Evolutionary conservation across 2,888 invertebrate species (phyloP).

Genomic region (Diaperis boleti): DNA sequence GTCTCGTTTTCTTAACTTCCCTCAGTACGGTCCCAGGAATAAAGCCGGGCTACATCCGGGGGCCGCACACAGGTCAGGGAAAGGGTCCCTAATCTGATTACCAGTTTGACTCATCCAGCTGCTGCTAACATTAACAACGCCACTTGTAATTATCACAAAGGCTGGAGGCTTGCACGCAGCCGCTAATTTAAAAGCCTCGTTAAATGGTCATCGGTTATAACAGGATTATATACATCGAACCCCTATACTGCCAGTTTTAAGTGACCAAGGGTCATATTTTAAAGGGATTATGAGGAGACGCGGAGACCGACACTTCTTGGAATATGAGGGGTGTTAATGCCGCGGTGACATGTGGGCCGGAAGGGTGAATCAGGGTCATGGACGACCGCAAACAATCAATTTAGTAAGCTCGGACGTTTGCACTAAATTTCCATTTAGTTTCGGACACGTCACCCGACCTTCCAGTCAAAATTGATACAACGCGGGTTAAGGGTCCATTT

Average conservation of each 20-base stretch:
- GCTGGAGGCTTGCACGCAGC: conserved; percentile 25
- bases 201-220: conserved; percentile 37
- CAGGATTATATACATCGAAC: conserved; percentile 30
- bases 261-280: conserved; percentile 28
- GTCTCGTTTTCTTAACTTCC: conserved; percentile 18
- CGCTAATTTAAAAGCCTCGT: conserved; percentile 42
- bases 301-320: conserved; percentile 7
- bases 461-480: too few relatives aligned
- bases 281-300: conserved; percentile 14
- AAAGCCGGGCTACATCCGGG: conserved; percentile 23
- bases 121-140: conserved; percentile 51
- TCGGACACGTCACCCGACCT: too few relatives aligned
- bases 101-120: conserved; percentile 50
- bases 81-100: conserved; percentile 51
- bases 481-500: too few relatives aligned
- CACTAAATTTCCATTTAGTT: neutral
- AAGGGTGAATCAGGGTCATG: neutral
- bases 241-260: conserved; percentile 34
- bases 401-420: neutral
- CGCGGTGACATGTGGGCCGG: neutral
- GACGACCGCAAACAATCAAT: neutral
- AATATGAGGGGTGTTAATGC: neutral
- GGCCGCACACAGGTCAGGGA: conserved; percentile 29
- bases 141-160: conserved; percentile 49
- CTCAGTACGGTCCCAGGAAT: conserved; percentile 21